Evolutionary conservation across 1,140 invertebrate genomes (phyloP).

Genomic region (Cyclargus thomasi): DNA sequence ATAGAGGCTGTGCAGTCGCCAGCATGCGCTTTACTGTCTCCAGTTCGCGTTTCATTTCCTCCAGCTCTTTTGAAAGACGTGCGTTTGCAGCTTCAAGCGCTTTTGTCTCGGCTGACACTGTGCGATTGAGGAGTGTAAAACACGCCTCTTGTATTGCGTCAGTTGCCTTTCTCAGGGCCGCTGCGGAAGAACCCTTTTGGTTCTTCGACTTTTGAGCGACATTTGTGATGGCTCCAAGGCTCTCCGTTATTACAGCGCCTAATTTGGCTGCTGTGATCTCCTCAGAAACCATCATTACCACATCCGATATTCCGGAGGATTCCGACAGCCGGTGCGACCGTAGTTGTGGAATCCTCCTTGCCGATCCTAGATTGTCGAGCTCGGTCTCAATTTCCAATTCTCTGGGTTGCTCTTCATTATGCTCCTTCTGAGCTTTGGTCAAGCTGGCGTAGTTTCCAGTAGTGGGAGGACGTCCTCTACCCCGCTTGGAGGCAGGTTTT

Average conservation of each 20-base stretch:
- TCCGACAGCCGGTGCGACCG: too few relatives aligned
- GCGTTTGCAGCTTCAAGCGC: too few relatives aligned
- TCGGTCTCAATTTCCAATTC: neutral
- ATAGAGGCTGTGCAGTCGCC: too few relatives aligned
- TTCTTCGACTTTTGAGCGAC: neutral
- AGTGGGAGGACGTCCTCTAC: neutral
- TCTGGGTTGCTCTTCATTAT: neutral
- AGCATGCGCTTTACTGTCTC: too few relatives aligned
- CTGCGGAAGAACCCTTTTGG: neutral
- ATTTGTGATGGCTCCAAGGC: neutral
- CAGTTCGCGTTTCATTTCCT: too few relatives aligned
- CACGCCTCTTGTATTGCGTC: too few relatives aligned
- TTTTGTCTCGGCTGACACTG: too few relatives aligned
- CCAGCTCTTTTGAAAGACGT: too few relatives aligned
- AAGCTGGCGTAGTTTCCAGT: neutral
- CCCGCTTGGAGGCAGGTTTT: neutral
- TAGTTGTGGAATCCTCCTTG: too few relatives aligned
- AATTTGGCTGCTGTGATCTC: neutral
- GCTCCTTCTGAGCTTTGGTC: neutral
- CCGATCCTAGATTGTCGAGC: neutral
- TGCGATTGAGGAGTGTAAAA: too few relatives aligned
- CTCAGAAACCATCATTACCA: neutral
- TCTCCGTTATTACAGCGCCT: neutral
- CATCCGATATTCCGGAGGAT: neutral
- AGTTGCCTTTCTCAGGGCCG: too few relatives aligned